Base-by-base conservation (phyloP, 2,888 invertebrate species). In the Troides oblongomaculatus region DNA sequence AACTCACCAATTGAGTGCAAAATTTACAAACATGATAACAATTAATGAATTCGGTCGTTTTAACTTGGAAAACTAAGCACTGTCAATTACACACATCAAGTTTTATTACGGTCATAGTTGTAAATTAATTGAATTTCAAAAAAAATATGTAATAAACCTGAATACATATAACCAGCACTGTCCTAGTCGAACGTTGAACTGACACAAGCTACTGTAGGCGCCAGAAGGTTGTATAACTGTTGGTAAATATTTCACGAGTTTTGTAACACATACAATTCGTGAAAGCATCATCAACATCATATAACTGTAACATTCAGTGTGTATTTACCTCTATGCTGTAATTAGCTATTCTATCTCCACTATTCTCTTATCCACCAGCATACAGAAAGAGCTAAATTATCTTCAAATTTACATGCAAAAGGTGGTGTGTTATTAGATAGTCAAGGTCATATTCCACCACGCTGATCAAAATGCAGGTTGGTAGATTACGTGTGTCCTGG, bases 191-290 rank as follows among this genome's bases (percentile, higher is more conserved):
- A 76, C 78, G 84, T 78, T 75, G 72, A 77, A 78, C 75, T 76
- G 77, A 78, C 74, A 86, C 86, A 86, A 83, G 77, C 74, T 76
- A 77, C 81, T 79, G 82, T 82, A 84, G 79, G 74, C 71, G 75
- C 77, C 68, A 74, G 81, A 80, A 82, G 80, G 80, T 78, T 81
- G 78, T 79, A 79, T 76, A 81, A 73, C 76, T 77, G 80, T 81
- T 82, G 78, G 78, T 75, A 80, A 81, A 77, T 79, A 76, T 77
- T 73, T 77, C 70, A 72, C 71, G 72, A 71, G 61, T 72, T 72
- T 71, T 64, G 66, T 70, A 72, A 71, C 18, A 23, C 17, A 23
- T 56, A 18, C 50, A 53, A 62, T 58, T 70, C 66, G 30, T 4
- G 30, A 30, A 30, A 30, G 30, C 30, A 30, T 30, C 30, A 30